phyloP scores from a whole-genome alignment of 2,797 vertebrate species.

The Triplophysa bombifrons region DNA sequence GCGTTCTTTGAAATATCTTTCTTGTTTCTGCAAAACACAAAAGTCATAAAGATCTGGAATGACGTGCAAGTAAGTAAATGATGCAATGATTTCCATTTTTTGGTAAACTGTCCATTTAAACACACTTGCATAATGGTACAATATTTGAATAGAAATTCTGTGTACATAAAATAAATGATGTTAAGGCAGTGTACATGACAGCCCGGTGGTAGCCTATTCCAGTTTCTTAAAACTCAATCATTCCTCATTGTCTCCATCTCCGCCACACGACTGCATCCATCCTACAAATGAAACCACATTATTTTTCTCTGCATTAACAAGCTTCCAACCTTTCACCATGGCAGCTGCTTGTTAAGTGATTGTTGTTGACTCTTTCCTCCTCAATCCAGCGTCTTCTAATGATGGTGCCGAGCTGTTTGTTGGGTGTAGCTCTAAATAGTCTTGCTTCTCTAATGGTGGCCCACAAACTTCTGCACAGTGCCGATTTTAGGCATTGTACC shows the following conservation, averaged over 20 bases:
- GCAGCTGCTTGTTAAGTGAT: constrained; percentile 35
- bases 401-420: constrained; percentile 28
- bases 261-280: constrained; percentile 33
- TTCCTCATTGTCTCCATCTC: constrained; percentile 23
- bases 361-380: constrained; percentile 35
- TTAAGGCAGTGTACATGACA: neutral
- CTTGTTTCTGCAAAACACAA: no score
- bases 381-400: constrained; percentile 32
- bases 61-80: no score
- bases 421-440: constrained; percentile 41
- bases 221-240: constrained; percentile 32
- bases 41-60: no score
- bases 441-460: constrained; percentile 36
- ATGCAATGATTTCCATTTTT: neutral
- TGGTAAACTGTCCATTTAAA: neutral
- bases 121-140: neutral
- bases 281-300: constrained; percentile 37
- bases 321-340: constrained; percentile 31
- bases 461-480: constrained; percentile 3
- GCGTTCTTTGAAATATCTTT: no score
- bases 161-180: neutral
- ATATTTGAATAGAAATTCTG: neutral
- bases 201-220: neutral
- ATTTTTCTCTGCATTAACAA: constrained; percentile 44
- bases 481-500: constrained; percentile 33